phyloP scores from a whole-genome alignment of 2,797 vertebrate genomes.

The Xenentodon cancila region DNA sequence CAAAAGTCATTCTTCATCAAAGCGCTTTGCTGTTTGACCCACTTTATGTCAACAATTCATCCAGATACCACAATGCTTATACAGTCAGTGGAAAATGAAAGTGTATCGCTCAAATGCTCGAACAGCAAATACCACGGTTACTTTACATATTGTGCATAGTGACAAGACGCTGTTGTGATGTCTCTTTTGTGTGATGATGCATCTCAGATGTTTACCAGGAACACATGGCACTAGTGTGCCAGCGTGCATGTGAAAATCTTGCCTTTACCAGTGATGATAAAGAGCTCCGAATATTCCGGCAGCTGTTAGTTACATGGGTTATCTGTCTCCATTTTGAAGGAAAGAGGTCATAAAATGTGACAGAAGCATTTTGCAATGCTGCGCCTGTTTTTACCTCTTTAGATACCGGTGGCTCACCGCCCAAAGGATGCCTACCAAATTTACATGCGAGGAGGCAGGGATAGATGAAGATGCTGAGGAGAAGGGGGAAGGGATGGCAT shows the following conservation, averaged over 20 bases:
- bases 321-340: conserved; percentile 22
- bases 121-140: conserved; percentile 26
- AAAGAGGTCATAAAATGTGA: conserved; percentile 45
- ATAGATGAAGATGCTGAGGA: conserved; percentile 63
- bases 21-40: conserved; percentile 70
- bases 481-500: conserved; percentile 57
- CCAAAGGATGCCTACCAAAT: conserved; percentile 46
- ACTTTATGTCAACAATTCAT: conserved; percentile 67
- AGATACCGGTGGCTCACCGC: conserved; percentile 25
- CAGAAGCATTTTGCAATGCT: conserved; percentile 50
- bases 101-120: conserved; percentile 11
- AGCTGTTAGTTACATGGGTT: conserved; percentile 33
- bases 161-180: conserved; percentile 4
- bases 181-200: conserved; percentile 1
- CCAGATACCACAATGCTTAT: conserved; percentile 36
- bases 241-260: conserved; percentile 23
- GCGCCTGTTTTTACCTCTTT: conserved; percentile 42
- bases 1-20: conserved; percentile 73
- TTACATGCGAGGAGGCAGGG: conserved; percentile 55
- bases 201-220: conserved; percentile 4
- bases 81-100: conserved; percentile 21
- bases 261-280: conserved; percentile 27
- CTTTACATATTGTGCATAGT: conserved; percentile 14
- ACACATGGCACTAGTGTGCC: background rate
- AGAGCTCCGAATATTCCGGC: conserved; percentile 29